Evolutionary conservation across 1,140 invertebrate species (phyloP).

Genomic region (Oreohelix idahoensis): DNA sequence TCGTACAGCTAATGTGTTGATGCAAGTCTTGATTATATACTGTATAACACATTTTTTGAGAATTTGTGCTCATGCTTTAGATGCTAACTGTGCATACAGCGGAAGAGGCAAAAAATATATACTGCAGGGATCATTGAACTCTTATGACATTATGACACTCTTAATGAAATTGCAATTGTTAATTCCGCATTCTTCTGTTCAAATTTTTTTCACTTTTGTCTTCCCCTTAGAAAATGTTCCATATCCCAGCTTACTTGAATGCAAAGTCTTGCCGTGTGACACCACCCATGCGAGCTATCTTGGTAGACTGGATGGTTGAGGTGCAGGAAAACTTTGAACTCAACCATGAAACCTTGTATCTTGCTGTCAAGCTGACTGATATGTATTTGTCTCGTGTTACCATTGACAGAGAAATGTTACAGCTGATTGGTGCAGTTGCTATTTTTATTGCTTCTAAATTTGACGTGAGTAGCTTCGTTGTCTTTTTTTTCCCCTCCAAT

Average conservation of each 20-base stretch:
- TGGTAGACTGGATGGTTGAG: slow-evolving; percentile 99
- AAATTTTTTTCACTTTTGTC: too few relatives aligned
- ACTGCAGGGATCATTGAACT: too few relatives aligned
- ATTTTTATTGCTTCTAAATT: slow-evolving; percentile 96
- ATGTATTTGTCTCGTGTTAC: slow-evolving; percentile 82
- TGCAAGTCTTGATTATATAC: too few relatives aligned
- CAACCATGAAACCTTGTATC: slow-evolving; percentile 97
- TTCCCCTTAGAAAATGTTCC: slow-evolving; percentile 73
- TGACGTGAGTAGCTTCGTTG: slow-evolving; percentile 81
- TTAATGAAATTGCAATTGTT: too few relatives aligned
- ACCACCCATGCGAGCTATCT: slow-evolving; percentile 88
- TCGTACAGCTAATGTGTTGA: too few relatives aligned
- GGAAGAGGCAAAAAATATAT: too few relatives aligned
- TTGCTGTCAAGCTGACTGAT: slow-evolving; percentile 96
- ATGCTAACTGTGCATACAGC: too few relatives aligned
- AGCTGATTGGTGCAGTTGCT: slow-evolving; percentile 91
- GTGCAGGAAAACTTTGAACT: slow-evolving; percentile 96
- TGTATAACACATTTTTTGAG: too few relatives aligned
- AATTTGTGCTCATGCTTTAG: too few relatives aligned
- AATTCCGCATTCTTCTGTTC: too few relatives aligned
- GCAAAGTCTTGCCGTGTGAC: slow-evolving; percentile 81
- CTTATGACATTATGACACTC: too few relatives aligned
- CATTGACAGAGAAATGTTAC: slow-evolving; percentile 78
- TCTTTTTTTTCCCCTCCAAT: too few relatives aligned
- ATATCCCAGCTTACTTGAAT: slow-evolving; percentile 86